A percentile compares a stretch with the other conserved stretches of the same genome.
phyloP scores from a whole-genome alignment of 2,113 vertebrate genomes.

The Protobothrops mucrosquamatus region DNA sequence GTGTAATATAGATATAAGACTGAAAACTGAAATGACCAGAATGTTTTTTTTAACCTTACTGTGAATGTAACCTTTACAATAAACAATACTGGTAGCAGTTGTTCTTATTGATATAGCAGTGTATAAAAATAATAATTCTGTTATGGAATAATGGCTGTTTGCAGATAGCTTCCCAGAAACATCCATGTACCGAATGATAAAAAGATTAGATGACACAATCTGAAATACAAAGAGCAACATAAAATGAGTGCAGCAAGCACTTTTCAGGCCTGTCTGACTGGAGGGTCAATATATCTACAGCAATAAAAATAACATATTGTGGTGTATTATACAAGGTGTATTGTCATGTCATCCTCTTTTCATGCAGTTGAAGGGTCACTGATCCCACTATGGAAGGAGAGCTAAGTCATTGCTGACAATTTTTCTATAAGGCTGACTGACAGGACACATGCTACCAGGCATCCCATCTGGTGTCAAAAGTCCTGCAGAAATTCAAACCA shows the following conservation, averaged over 20 bases:
- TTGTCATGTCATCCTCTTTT: conserved; percentile 43
- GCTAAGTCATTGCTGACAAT: conserved; percentile 41
- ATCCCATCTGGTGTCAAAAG: conserved; percentile 24
- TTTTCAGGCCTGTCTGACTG: conserved; percentile 23
- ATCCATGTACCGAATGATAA: background rate
- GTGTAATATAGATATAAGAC: background rate
- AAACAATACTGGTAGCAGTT: background rate
- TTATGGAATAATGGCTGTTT: background rate
- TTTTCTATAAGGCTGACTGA: conserved; percentile 58
- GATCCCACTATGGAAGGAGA: conserved; percentile 41
- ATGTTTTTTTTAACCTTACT: background rate
- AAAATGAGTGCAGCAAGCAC: conserved; percentile 22
- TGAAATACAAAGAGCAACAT: background rate
- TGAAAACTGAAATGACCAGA: background rate
- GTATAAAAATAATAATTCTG: background rate
- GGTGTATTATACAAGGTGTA: conserved; percentile 36
- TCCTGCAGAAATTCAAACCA: conserved; percentile 24
- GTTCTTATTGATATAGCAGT: background rate
- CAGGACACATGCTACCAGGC: conserved; percentile 32
- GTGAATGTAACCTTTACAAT: background rate
- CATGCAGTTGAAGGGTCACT: conserved; percentile 49
- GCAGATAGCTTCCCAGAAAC: background rate
- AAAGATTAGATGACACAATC: background rate
- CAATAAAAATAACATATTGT: conserved; percentile 34
- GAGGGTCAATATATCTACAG: conserved; percentile 36